Base-by-base conservation (phyloP, 23 tunicate genomes). In the Ciona savignyi region DNA sequence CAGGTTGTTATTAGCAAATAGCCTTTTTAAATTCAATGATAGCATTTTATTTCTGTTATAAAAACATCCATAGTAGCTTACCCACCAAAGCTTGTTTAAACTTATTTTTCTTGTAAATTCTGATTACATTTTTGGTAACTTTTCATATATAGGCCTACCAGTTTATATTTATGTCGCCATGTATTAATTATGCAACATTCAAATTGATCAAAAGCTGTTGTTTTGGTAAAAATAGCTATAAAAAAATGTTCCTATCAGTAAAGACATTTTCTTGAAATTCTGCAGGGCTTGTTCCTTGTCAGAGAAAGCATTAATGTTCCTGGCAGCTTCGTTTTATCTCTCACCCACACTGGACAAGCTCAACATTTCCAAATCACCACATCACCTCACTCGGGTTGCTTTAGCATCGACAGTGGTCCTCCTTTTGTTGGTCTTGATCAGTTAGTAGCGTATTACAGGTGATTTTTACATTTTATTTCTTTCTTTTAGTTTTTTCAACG, bases 371-470 rank as follows among this genome's bases (percentile, higher is more conserved):
- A 91, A 67, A 91, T 91, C 76, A 91, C 75, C 60, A 71, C 89
- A 21, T 89, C 96, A 4, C 85, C 89, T 25, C 84, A 91, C 67
- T 91, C 86, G 30, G 91, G 93, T 21, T 86, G 99, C 32, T 86
- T 87, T 51, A 88, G 95, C 67, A 90, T 95, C 35, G 99, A 95
- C 32, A 85, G 81, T 56, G 99, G 99, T 2, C 99, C 99, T 20
- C 95, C 91, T 9, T 95, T 95, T 84, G 99, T 95, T 32, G 99
- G 99, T 0, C 88, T 95, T 21, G 99, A 95, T 80, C 87, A 95
- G 60, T 74, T 95, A 0, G 77, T 91, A 26, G 35, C 32, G 9
- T 91, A 80, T 91, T 91, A 91, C 76, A 80, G 89, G 97, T 91
- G 25, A 49, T 22, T 61, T 19, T 6, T 42, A 42, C 15, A 15